A percentile compares a stretch with the other conserved stretches of the same genome.
Conservation (phyloP, 2,888 invertebrate genomes). For the Amphipoea lucens region DNA sequence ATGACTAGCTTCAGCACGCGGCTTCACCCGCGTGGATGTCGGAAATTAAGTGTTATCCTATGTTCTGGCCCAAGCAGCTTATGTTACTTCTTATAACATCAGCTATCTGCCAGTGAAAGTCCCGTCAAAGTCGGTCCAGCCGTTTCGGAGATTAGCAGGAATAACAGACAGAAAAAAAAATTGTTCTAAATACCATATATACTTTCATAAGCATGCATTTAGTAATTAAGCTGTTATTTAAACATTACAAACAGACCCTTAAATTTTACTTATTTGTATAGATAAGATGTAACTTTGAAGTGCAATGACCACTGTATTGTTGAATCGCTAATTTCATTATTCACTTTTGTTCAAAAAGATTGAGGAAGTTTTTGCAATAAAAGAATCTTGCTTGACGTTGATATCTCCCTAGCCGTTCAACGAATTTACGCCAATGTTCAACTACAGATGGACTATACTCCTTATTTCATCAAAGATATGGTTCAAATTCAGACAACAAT, state of each 20-base stretch:
- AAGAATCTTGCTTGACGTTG: slow-evolving; percentile 15
- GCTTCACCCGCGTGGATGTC: not conserved
- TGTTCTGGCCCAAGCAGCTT: too few relatives aligned
- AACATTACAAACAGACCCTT: too few relatives aligned
- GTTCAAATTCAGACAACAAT: slow-evolving; percentile 14
- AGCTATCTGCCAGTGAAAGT: not conserved
- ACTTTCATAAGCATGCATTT: too few relatives aligned
- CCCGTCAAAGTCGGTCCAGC: not conserved
- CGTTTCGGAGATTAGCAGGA: not conserved
- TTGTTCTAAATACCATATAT: too few relatives aligned
- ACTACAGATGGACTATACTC: not conserved
- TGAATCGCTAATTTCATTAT: not conserved
- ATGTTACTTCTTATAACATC: too few relatives aligned
- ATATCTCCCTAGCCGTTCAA: not conserved
- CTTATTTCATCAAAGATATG: not conserved
- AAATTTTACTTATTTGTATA: too few relatives aligned
- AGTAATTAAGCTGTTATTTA: too few relatives aligned
- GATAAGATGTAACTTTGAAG: not conserved
- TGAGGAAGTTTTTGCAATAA: not conserved
- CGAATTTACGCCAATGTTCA: not conserved
- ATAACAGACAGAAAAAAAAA: too few relatives aligned
- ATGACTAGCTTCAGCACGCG: not conserved
- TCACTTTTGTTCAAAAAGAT: not conserved
- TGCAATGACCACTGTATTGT: not conserved
- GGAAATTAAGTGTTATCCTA: too few relatives aligned